Percentiles rank a stretch among this genome's conserved stretches.
Conservation (phyloP, 2,888 invertebrate species). For the Sphaerophoria rueppellii region DNA sequence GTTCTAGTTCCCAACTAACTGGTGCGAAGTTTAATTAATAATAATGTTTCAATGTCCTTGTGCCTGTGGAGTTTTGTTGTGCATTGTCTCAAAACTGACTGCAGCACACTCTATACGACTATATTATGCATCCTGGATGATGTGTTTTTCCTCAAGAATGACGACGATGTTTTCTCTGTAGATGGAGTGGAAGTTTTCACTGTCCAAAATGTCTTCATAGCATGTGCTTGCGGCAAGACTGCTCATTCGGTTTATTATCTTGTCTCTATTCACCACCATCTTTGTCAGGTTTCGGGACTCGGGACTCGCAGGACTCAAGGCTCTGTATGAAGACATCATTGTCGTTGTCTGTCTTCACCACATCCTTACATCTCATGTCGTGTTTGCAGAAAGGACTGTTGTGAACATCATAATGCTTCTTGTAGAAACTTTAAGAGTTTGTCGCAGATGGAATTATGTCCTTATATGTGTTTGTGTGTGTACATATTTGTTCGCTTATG, state of each 20-base stretch:
- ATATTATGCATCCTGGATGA: background rate
- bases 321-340: conserved; percentile 17
- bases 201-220: conserved; percentile 35
- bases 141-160: conserved; percentile 1
- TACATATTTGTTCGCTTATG: too few relatives aligned
- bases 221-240: conserved; percentile 24
- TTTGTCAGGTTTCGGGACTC: conserved; percentile 3
- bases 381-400: background rate
- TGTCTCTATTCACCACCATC: conserved; percentile 18
- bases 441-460: conserved; percentile 19
- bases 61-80: conserved; percentile 14
- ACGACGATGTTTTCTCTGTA: conserved; percentile 4
- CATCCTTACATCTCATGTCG: conserved; percentile 3
- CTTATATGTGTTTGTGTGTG: conserved; percentile 3
- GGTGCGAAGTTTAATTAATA: conserved; percentile 41
- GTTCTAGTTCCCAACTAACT: background rate
- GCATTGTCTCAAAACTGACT: conserved; percentile 28
- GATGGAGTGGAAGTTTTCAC: conserved; percentile 21
- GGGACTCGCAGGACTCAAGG: too few relatives aligned
- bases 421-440: conserved; percentile 17
- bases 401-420: background rate
- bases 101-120: background rate
- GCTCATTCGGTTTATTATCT: background rate
- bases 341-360: conserved; percentile 37
- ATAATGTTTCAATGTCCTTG: conserved; percentile 37